A percentile compares a stretch with the other conserved stretches of the same genome.
These are phyloP conservation scores for Anser cygnoides DNA, from an alignment of 2,113 vertebrate genomes.

Conservation along the genomic window DNA sequence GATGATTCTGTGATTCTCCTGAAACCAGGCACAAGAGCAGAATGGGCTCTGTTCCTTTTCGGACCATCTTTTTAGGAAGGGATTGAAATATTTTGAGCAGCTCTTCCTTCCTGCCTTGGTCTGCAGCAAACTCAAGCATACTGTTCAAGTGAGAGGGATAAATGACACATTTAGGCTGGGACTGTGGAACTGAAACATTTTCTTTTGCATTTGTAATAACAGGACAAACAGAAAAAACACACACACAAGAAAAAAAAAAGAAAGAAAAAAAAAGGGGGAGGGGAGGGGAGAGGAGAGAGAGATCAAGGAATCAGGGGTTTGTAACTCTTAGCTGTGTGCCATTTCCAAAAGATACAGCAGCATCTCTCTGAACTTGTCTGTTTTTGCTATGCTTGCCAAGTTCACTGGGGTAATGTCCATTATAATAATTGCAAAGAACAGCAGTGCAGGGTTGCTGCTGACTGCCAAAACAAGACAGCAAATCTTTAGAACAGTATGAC, in stretches of 20 bases:
- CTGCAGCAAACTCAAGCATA: background rate
- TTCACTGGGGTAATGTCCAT: slow-evolving; percentile 52
- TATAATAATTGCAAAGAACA: slow-evolving; percentile 64
- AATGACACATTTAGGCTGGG: slow-evolving; percentile 27
- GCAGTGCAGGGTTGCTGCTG: background rate
- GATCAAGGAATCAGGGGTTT: background rate
- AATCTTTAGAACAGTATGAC: background rate
- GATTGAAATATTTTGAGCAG: background rate
- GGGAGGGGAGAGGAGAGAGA: background rate
- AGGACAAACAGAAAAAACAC: accelerated
- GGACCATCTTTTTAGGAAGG: background rate
- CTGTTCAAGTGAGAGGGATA: background rate
- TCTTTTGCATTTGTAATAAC: slow-evolving; percentile 15
- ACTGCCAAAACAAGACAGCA: slow-evolving; percentile 28
- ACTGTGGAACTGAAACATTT: slow-evolving; percentile 2
- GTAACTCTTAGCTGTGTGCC: slow-evolving; percentile 38
- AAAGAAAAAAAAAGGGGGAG: background rate
- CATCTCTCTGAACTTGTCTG: slow-evolving; percentile 37
- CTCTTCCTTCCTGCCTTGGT: background rate
- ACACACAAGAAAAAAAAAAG: background rate
- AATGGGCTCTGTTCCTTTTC: background rate
- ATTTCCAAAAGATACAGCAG: slow-evolving; percentile 66
- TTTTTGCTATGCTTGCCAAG: slow-evolving; percentile 58
- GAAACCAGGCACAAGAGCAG: slow-evolving; percentile 20
- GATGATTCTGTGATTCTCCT: background rate